Evolutionary conservation across 2,113 vertebrate species (phyloP).

Genomic region (Tapirus terrestris): DNA sequence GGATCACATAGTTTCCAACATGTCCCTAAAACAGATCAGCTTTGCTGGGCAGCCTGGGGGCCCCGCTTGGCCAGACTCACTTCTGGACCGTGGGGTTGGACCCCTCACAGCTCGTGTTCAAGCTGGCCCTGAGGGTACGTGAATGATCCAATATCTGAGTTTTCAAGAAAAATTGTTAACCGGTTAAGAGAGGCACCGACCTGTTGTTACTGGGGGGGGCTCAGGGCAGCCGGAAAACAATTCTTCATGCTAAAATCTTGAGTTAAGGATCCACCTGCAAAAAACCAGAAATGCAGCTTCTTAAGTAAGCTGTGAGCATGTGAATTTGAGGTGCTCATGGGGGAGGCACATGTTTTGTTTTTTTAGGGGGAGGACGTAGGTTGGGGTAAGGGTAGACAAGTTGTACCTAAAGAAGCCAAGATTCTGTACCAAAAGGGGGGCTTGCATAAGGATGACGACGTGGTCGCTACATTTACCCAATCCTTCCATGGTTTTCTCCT

Average conservation of each 20-base stretch:
- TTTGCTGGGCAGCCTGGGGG: too few species aligned
- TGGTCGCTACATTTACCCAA: background rate
- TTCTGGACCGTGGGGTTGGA: background rate
- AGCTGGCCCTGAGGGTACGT: rapidly evolving
- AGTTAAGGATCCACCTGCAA: background rate
- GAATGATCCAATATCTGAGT: background rate
- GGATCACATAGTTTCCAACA: background rate
- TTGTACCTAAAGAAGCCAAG: background rate
- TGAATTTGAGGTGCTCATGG: background rate
- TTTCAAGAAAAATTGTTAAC: background rate
- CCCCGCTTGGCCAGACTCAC: background rate
- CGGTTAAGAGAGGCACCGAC: background rate
- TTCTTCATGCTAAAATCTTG: background rate
- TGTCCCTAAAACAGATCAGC: background rate
- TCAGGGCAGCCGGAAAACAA: background rate
- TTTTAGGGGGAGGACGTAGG: background rate
- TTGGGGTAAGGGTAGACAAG: background rate
- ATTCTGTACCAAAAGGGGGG: background rate
- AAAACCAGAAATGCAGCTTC: background rate
- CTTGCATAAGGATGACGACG: background rate
- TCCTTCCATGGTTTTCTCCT: background rate
- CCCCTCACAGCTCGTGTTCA: background rate
- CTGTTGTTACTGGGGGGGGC: background rate
- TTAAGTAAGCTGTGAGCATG: background rate
- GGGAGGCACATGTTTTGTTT: background rate